These are phyloP conservation scores for Brachionus calyciflorus DNA, from an alignment of 1,140 invertebrate species.

Conservation along the genomic window DNA sequence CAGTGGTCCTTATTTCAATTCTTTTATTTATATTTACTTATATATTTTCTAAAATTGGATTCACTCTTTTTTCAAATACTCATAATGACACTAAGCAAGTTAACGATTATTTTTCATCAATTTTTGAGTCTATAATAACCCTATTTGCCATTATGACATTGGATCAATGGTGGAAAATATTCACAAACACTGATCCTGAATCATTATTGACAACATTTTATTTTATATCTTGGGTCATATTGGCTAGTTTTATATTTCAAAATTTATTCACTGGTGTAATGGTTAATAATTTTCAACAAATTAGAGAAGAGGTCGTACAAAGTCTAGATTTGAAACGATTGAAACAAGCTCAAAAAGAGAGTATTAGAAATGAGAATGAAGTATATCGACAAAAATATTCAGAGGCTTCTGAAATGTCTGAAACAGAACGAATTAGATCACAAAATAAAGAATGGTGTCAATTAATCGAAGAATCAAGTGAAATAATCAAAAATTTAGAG, in stretches of 20 bases:
- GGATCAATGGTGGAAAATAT: slow-evolving; percentile 44
- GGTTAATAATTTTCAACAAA: slow-evolving; percentile 46
- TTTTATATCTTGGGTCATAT: slow-evolving; percentile 29
- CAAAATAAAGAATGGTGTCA: not conserved
- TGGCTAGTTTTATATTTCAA: slow-evolving; percentile 36
- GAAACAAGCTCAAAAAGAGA: slow-evolving; percentile 8
- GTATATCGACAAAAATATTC: not conserved
- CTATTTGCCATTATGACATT: slow-evolving; percentile 31
- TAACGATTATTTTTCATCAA: not conserved
- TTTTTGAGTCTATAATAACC: slow-evolving; percentile 26
- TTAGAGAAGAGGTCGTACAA: slow-evolving; percentile 16
- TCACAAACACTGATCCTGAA: not conserved
- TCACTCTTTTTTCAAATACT: not conserved
- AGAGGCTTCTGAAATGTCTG: not conserved
- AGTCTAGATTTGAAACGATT: slow-evolving; percentile 25
- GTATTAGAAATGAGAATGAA: not conserved
- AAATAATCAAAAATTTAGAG: slow-evolving; percentile 13
- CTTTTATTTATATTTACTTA: slow-evolving; percentile 14
- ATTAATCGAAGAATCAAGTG: not conserved
- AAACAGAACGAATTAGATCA: not conserved
- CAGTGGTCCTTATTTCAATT: slow-evolving; percentile 6
- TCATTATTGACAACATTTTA: slow-evolving; percentile 13
- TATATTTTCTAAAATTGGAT: slow-evolving; percentile 20
- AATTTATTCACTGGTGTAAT: slow-evolving; percentile 32
- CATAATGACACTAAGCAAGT: not conserved